Percentiles rank a stretch among this genome's conserved stretches.
Evolutionary conservation across 2,888 invertebrate genomes (phyloP).

Genomic region (Dioctria linearis): DNA sequence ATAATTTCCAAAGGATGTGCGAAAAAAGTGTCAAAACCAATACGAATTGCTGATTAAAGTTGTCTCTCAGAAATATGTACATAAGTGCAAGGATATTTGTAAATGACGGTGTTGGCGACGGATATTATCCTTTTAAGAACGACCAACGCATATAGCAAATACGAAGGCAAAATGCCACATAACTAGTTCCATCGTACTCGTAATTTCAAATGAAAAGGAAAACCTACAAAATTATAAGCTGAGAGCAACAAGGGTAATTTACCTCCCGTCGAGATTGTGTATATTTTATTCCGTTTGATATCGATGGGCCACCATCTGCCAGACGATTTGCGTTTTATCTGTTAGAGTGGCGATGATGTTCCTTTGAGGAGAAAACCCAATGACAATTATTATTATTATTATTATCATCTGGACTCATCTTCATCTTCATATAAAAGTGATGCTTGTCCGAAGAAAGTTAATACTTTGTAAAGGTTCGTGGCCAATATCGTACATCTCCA

Average conservation of each 20-base stretch:
- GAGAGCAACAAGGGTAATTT: slow-evolving; percentile 25
- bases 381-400: slow-evolving; percentile 6
- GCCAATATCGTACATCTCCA: not conserved
- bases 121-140: slow-evolving; percentile 3
- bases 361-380: slow-evolving; percentile 5
- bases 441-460: not conserved
- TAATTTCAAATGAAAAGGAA: slow-evolving; percentile 43
- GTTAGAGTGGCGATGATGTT: not conserved
- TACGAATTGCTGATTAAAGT: slow-evolving; percentile 22
- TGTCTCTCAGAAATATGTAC: not conserved
- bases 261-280: slow-evolving; percentile 15
- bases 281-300: slow-evolving; percentile 11
- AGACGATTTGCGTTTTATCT: slow-evolving; percentile 7
- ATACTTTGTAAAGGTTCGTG: slow-evolving; percentile 28
- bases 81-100: slow-evolving; percentile 4
- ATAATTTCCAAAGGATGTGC: too few species aligned
- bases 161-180: slow-evolving; percentile 4
- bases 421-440: slow-evolving; percentile 32
- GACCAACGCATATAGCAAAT: not conserved
- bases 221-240: slow-evolving; percentile 42
- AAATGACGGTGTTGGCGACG: not conserved
- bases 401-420: not conserved
- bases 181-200: not conserved
- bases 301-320: slow-evolving; percentile 18
- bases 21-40: too few species aligned